Evolutionary conservation across 2,113 vertebrate species (phyloP).

Genomic region (Stictonetta naevosa): DNA sequence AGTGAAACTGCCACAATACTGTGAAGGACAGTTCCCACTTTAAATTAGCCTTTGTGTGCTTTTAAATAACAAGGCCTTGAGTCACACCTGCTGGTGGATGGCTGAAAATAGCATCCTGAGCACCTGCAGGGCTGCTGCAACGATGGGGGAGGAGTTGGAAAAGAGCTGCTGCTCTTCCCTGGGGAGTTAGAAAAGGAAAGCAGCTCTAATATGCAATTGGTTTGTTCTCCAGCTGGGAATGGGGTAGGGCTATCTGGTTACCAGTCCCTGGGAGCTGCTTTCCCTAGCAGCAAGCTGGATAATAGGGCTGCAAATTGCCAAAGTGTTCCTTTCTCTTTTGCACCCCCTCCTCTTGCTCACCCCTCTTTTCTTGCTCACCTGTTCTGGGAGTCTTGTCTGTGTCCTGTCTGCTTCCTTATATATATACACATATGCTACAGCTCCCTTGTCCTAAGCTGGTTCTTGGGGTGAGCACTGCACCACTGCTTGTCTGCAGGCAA

Average conservation of each 20-base stretch:
- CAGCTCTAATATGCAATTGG: background rate
- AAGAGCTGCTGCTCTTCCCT: constrained; percentile 17
- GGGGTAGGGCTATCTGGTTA: background rate
- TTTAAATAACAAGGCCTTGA: constrained; percentile 15
- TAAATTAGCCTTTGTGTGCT: background rate
- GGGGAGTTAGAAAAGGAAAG: background rate
- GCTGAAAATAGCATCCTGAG: constrained; percentile 10
- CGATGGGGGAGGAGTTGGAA: background rate
- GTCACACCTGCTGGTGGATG: constrained; percentile 22
- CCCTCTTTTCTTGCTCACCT: background rate
- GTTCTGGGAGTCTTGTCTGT: background rate
- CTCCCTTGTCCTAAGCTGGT: background rate
- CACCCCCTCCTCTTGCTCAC: background rate
- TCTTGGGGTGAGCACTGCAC: background rate
- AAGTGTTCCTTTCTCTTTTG: background rate
- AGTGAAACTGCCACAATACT: background rate
- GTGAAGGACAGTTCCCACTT: background rate
- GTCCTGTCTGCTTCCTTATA: background rate
- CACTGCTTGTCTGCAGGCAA: background rate
- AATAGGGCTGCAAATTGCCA: background rate
- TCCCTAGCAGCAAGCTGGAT: background rate
- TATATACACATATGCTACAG: background rate
- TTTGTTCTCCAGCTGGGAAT: background rate
- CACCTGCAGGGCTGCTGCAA: constrained; percentile 27
- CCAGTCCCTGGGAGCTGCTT: background rate